Evolutionary conservation across 2,888 invertebrate species (phyloP).

Genomic region (Metellina segmentata): DNA sequence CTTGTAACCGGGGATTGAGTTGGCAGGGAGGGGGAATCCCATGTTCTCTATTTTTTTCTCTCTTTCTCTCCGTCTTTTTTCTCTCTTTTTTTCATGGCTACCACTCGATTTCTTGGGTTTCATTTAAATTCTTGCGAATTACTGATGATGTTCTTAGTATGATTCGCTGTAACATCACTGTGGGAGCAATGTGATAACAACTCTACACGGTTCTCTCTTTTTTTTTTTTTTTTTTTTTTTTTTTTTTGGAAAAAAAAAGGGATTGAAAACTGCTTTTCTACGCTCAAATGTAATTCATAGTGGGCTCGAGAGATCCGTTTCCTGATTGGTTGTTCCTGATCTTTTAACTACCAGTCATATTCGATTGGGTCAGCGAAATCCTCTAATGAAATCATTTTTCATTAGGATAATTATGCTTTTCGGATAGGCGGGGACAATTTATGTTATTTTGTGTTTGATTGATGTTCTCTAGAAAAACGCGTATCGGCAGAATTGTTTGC

Average conservation of each 20-base stretch:
- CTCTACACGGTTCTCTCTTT: background rate
- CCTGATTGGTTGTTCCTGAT: conserved; percentile 17
- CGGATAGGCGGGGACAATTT: background rate
- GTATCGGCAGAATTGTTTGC: no score
- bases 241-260: background rate
- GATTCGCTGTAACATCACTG: conserved; percentile 34
- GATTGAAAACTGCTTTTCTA: conserved; percentile 28
- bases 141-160: conserved; percentile 44
- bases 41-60: background rate
- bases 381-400: background rate
- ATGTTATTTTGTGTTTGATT: background rate
- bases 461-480: background rate
- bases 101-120: conserved; percentile 6
- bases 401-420: background rate
- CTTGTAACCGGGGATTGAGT: conserved; percentile 50
- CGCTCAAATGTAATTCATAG: conserved; percentile 29
- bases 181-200: conserved; percentile 48
- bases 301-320: conserved; percentile 16
- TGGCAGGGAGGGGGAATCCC: conserved; percentile 1
- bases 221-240: background rate
- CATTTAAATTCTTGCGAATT: conserved; percentile 65
- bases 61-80: background rate
- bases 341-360: background rate
- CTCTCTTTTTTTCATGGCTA: conserved; percentile 9
- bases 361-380: background rate